These are phyloP conservation scores for Drosophila flavopinicola DNA, from an alignment of 2,888 invertebrate species.

Conservation along the genomic window DNA sequence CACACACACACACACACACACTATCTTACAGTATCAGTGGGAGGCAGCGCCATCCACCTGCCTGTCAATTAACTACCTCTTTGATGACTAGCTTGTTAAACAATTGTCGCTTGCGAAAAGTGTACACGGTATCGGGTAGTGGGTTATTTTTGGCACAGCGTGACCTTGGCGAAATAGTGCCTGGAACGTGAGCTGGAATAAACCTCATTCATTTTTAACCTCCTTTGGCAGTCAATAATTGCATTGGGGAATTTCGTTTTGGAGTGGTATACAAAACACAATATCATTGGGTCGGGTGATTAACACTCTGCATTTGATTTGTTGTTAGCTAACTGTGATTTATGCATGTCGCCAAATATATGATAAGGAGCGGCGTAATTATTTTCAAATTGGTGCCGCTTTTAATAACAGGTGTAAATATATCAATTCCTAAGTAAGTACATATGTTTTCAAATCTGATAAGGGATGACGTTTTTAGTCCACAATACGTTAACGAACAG, in stretches of 20 bases:
- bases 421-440: not conserved
- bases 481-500: not conserved
- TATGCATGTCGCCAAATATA: constrained; percentile 6
- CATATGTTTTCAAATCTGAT: constrained; percentile 11
- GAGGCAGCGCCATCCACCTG: not conserved
- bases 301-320: constrained; percentile 11
- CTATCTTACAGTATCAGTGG: too few species aligned
- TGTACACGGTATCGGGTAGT: not conserved
- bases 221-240: not conserved
- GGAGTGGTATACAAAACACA: not conserved
- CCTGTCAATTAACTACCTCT: constrained; percentile 1
- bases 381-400: constrained; percentile 33
- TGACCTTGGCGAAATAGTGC: not conserved
- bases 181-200: not conserved
- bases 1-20: too few species aligned
- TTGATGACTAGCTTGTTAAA: constrained; percentile 3
- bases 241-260: not conserved
- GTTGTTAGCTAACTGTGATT: constrained; percentile 11
- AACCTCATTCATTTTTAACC: not conserved
- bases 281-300: not conserved
- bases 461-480: constrained; percentile 4
- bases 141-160: constrained; percentile 1
- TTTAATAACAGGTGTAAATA: constrained; percentile 35
- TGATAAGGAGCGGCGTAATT: constrained; percentile 29
- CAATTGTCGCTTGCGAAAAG: constrained; percentile 9